Percentiles rank a stretch among this genome's conserved stretches.
These are phyloP conservation scores for Forbesichthys papilliferus DNA, from an alignment of 2,113 vertebrate species.

Conservation along the genomic window DNA sequence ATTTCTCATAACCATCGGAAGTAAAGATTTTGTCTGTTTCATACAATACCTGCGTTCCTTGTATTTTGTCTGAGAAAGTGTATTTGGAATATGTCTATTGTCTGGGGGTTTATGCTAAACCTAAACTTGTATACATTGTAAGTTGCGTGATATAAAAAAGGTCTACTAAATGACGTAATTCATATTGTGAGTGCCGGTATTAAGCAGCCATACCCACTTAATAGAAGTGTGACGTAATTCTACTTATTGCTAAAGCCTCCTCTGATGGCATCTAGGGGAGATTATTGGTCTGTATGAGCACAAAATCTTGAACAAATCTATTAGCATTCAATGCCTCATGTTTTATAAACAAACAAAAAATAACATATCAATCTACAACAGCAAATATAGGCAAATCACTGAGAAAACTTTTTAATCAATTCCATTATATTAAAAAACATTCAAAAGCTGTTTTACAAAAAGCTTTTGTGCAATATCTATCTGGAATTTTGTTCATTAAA, in stretches of 20 bases:
- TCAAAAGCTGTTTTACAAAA: conserved; percentile 75
- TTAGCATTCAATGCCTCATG: conserved; percentile 59
- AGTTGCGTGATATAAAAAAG: too few species aligned
- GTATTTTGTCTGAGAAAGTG: conserved; percentile 24
- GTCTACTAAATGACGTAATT: too few species aligned
- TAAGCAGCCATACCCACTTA: too few species aligned
- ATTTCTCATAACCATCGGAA: conserved; percentile 82
- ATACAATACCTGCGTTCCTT: conserved; percentile 51
- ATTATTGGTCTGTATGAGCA: too few species aligned
- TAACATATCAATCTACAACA: conserved; percentile 78
- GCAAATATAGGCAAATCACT: conserved; percentile 81
- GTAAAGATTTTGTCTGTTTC: conserved; percentile 81
- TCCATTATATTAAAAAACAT: conserved; percentile 77
- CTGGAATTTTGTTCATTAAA: conserved; percentile 75
- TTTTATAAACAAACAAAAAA: conserved; percentile 69
- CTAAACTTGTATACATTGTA: too few species aligned
- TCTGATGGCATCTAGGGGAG: too few species aligned
- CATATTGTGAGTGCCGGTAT: too few species aligned
- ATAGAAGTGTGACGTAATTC: too few species aligned
- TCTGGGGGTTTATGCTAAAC: too few species aligned
- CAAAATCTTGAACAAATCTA: not conserved
- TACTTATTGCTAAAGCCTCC: too few species aligned
- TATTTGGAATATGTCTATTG: not conserved
- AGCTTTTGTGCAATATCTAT: conserved; percentile 79
- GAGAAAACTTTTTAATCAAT: conserved; percentile 69